Conservation (phyloP, 2,797 vertebrate genomes). For the Astyanax mexicanus region DNA sequence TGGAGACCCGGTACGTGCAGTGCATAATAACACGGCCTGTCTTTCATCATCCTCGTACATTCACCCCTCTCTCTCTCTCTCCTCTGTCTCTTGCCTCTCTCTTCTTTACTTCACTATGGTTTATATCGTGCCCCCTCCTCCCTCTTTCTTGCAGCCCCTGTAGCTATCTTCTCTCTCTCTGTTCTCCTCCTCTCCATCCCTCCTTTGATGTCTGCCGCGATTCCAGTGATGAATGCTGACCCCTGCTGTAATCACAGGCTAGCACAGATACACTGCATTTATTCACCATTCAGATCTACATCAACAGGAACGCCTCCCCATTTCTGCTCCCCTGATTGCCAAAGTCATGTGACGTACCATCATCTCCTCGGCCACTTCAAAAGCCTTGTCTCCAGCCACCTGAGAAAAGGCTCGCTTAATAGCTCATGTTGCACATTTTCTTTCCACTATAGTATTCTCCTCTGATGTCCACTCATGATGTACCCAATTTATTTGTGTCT, state of each 20-base stretch:
- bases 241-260: conserved; percentile 29
- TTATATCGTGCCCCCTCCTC: background rate
- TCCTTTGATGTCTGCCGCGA: conserved; percentile 38
- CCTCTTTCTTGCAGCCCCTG: background rate
- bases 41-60: background rate
- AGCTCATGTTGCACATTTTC: background rate
- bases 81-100: background rate
- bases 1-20: conserved; percentile 84
- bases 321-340: conserved; percentile 28
- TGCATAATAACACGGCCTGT: background rate
- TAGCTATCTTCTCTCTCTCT: background rate
- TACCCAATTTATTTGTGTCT: background rate
- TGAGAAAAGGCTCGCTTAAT: background rate
- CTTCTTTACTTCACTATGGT: background rate
- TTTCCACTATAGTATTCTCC: background rate
- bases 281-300: conserved; percentile 32
- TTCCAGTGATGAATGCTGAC: conserved; percentile 18
- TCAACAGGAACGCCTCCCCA: conserved; percentile 22
- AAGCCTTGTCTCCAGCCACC: background rate
- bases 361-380: conserved; percentile 21
- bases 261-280: background rate
- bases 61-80: background rate
- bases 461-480: background rate
- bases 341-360: conserved; percentile 27
- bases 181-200: background rate